Conservation (phyloP, 2,797 vertebrate genomes). For the Petrocephalus schoutedeni region DNA sequence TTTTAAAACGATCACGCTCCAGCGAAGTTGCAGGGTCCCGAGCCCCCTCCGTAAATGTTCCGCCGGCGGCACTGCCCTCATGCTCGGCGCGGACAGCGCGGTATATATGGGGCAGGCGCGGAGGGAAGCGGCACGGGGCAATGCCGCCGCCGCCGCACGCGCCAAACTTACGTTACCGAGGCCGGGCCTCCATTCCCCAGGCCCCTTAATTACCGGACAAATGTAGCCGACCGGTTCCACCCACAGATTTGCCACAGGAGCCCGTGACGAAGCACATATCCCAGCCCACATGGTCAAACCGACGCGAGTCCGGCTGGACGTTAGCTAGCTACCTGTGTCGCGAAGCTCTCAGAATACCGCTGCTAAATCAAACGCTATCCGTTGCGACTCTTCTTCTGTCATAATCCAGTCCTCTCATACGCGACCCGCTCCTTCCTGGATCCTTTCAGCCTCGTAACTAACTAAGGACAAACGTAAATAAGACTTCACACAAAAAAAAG, state of each 20-base stretch:
- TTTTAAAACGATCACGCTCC: not conserved
- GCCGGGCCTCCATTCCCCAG: not conserved
- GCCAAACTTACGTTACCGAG: not conserved
- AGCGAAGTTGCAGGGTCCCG: not conserved
- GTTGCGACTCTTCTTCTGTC: conserved; percentile 26
- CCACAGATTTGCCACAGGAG: not conserved
- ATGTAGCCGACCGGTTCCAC: not conserved
- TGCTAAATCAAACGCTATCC: conserved; percentile 25
- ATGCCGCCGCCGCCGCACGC: not conserved
- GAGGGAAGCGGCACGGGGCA: not conserved
- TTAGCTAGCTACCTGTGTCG: conserved; percentile 33
- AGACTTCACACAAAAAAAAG: not conserved
- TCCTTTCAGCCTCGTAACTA: not conserved
- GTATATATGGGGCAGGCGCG: too few relatives aligned
- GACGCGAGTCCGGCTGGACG: not conserved
- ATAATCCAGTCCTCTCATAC: conserved; percentile 38
- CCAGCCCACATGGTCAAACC: not conserved
- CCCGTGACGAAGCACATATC: not conserved
- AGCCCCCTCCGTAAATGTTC: not conserved
- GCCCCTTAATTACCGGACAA: not conserved
- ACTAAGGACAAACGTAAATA: not conserved
- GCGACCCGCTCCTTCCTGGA: not conserved
- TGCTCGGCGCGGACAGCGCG: not conserved
- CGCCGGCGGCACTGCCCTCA: not conserved
- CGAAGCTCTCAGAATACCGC: conserved; percentile 19